Percentiles rank a stretch among this genome's conserved stretches.
phyloP scores from a whole-genome alignment of 2,888 invertebrate species.

The Abscondita cerata region DNA sequence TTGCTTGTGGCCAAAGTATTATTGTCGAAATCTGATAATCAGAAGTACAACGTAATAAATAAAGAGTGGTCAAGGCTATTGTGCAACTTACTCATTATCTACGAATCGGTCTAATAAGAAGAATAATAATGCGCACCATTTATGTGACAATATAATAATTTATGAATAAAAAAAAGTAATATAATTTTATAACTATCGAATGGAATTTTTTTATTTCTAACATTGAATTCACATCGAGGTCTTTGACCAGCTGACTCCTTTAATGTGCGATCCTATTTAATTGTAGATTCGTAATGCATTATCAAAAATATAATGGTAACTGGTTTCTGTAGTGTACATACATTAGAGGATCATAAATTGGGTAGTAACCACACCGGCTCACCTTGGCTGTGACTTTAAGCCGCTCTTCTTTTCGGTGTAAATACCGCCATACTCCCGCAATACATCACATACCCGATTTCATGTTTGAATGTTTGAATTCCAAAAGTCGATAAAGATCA shows the following conservation, averaged over 20 bases:
- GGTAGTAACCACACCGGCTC: constrained; percentile 40
- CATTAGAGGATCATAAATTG: constrained; percentile 43
- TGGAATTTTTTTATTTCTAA: background rate
- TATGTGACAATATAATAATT: background rate
- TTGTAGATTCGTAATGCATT: constrained; percentile 24
- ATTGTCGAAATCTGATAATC: no score
- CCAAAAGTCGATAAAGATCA: constrained; percentile 37
- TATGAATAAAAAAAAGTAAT: background rate
- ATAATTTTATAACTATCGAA: background rate
- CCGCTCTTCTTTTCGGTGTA: constrained; percentile 30
- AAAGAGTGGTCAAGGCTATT: no score
- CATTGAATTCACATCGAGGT: constrained; percentile 3
- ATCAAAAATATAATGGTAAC: constrained; percentile 29
- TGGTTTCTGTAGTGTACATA: constrained; percentile 27
- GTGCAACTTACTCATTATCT: no score
- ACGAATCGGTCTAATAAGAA: no score
- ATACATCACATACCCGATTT: constrained; percentile 33
- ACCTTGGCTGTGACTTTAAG: constrained; percentile 39
- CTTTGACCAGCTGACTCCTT: background rate
- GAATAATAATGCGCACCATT: no score
- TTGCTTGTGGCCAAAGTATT: no score
- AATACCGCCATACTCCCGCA: constrained; percentile 36
- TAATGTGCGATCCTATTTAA: constrained; percentile 11
- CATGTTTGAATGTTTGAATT: constrained; percentile 31
- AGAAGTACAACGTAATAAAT: no score